Evolutionary conservation across 1,140 invertebrate genomes (phyloP).

Genomic region (Nephotettix cincticeps): DNA sequence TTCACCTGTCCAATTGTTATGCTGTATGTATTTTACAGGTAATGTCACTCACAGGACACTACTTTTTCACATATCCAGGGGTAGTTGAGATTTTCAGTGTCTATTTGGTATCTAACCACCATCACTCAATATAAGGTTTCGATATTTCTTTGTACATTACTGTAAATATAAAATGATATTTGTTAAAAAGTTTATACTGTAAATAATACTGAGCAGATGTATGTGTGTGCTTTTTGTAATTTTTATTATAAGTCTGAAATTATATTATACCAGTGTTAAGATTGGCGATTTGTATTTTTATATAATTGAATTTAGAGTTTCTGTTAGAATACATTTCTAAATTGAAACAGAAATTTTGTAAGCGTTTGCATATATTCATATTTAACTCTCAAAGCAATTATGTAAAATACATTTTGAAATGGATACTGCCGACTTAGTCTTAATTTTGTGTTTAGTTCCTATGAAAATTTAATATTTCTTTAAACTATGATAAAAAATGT

Average conservation of each 20-base stretch:
- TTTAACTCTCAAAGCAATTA: background rate
- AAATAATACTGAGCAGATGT: background rate
- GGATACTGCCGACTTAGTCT: slow-evolving; percentile 4
- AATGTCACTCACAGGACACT: background rate
- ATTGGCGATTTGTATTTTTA: slow-evolving; percentile 20
- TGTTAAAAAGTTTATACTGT: slow-evolving; percentile 14
- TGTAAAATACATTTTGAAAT: background rate
- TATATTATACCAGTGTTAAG: background rate
- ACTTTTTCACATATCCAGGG: background rate
- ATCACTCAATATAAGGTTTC: background rate
- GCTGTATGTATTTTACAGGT: background rate
- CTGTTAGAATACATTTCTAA: background rate
- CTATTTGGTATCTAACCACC: background rate
- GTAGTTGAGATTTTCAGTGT: background rate
- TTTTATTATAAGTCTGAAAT: slow-evolving; percentile 14
- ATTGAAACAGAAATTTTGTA: background rate
- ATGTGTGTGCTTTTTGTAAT: slow-evolving; percentile 18
- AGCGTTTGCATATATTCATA: background rate
- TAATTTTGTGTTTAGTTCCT: slow-evolving; percentile 15
- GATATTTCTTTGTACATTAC: background rate
- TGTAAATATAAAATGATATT: slow-evolving; percentile 13
- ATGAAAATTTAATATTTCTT: background rate
- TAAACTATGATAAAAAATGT: too few species aligned
- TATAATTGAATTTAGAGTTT: slow-evolving; percentile 16
- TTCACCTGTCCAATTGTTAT: background rate